Evolutionary conservation across 1,140 invertebrate species (phyloP), one percentile per base, ranked within the genome.

Genomic region (Proctacanthus coquilletti): DNA sequence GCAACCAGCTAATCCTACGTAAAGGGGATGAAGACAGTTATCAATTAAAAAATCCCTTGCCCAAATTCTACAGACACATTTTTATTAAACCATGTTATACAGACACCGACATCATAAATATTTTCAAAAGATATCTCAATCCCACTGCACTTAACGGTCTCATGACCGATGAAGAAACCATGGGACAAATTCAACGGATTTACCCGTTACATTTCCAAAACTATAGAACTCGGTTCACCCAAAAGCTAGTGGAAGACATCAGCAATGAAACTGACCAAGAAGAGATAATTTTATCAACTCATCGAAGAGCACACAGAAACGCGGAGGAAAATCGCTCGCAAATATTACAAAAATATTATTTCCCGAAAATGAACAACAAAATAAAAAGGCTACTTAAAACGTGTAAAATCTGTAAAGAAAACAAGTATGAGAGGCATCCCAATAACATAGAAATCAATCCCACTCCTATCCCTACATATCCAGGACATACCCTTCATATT

Each of bases 391-490:
- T 35, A 10, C 18, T 21, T 9, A 27, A 19, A 3, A 11, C 14
- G 31, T 42, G 41, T 20, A 27, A 27, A 31, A 17, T 39, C 13
- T 42, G 41, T 25, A 39, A 39, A 30, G 21, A 20, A 39, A 39
- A 35, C 21, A 42, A 42, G 36, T 42, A 43, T 36, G 42, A 43
- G 2, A 20, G 41, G 14, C 41, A 39, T 18, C 38, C 42, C 3
- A 25, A 6, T 9, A 36, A 39, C 10, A 33, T 19, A n/a, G 9
- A 18, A 11, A 13, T 43, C 11, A 18, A 39, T 21, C 19, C 21
- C 17, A 43, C 38, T 3, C 42, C 42, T 4, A 39, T 39, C 25
- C 37, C 40, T 2, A 34, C 30, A 14, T 41, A 29, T 18, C 30
- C 39, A 6, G 39, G 39, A 19, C 35, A 44, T 8, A 41, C 33